Evolutionary conservation across 1,140 invertebrate genomes (phyloP).

Genomic region (Apolygus lucorum): DNA sequence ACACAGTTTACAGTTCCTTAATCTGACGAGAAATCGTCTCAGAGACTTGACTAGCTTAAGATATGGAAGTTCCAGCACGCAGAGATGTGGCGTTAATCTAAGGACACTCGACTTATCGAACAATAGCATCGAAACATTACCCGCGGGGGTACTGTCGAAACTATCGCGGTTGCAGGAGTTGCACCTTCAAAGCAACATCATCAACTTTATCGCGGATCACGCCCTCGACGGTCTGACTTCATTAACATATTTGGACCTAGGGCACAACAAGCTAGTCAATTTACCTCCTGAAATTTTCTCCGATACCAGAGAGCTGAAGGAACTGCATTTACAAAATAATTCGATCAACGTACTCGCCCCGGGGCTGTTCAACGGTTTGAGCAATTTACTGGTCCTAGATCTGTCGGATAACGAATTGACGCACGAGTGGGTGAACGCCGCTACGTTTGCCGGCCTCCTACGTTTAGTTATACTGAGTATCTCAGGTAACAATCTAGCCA

Average conservation of each 20-base stretch:
- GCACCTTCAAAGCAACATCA: constrained; percentile 56
- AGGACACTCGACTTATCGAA: constrained; percentile 67
- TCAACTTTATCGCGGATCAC: constrained; percentile 68
- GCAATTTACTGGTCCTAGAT: constrained; percentile 71
- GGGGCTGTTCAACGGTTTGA: constrained; percentile 71
- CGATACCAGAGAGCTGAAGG: constrained; percentile 67
- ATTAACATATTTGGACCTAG: constrained; percentile 65
- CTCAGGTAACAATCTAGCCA: constrained; percentile 67
- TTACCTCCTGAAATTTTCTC: constrained; percentile 73
- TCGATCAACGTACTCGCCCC: constrained; percentile 77
- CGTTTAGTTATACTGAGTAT: constrained; percentile 71
- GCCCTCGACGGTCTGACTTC: constrained; percentile 69
- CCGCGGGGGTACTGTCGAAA: constrained; percentile 63
- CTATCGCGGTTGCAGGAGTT: constrained; percentile 54
- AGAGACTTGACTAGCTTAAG: constrained; percentile 66
- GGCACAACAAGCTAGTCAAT: constrained; percentile 70
- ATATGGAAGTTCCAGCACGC: constrained; percentile 47
- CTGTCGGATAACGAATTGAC: constrained; percentile 77
- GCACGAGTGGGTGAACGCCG: constrained; percentile 76
- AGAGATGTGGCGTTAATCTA: constrained; percentile 63
- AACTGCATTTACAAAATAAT: constrained; percentile 77
- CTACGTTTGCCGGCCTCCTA: constrained; percentile 73
- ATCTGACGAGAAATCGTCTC: constrained; percentile 71
- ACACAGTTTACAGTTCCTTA: constrained; percentile 62
- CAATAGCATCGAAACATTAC: constrained; percentile 72